Base-by-base conservation (phyloP, 2,797 vertebrate species). In the Syndactyla subalaris region DNA sequence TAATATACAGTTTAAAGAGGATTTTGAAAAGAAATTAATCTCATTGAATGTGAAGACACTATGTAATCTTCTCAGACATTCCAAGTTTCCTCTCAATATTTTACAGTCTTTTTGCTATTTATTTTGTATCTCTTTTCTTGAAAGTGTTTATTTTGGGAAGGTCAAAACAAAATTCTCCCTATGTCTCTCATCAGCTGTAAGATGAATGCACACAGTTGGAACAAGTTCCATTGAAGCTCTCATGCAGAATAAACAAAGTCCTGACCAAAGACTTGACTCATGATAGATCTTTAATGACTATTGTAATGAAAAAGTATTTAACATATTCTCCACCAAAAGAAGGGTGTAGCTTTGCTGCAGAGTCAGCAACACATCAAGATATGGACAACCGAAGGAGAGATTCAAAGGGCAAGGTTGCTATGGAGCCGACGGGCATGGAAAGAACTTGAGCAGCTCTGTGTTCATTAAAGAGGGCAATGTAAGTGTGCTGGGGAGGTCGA, bases 201-300 rank as follows among this genome's bases (percentile, higher is more conserved):
- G 93, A 97, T 43, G 85, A 95, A 95, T 95, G 84, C 87, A 88
- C 91, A 71, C 23, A 81, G 75, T 95, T 96, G 96, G 94, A 96
- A 76, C 49, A 85, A 76, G 68, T 96, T 96, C 81, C 89, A 83
- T 73, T 92, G 95, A 89, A 96, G 39, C 84, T 92, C 92, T 96
- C 83, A 41, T 75, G 51, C 34, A 95, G 88, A 89, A 93, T 89
- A 96, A 96, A 96, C 91, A 97, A 94, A 95, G 74, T 80, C 85
- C 68, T 83, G 94, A 96, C 91, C 61, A 30, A 93, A 68, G 26
- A 32, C 71, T 93, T 87, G 81, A 95, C 85, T 96, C 73, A 34
- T 95, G 96, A 96, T 97, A 85, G 90, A 61, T 88, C 91, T 97
- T 97, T 97, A 97, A 97, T 95, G 96, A 94, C 87, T 93, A 90